phyloP scores from a whole-genome alignment of 2,888 invertebrate genomes.

The Hyalella azteca region DNA sequence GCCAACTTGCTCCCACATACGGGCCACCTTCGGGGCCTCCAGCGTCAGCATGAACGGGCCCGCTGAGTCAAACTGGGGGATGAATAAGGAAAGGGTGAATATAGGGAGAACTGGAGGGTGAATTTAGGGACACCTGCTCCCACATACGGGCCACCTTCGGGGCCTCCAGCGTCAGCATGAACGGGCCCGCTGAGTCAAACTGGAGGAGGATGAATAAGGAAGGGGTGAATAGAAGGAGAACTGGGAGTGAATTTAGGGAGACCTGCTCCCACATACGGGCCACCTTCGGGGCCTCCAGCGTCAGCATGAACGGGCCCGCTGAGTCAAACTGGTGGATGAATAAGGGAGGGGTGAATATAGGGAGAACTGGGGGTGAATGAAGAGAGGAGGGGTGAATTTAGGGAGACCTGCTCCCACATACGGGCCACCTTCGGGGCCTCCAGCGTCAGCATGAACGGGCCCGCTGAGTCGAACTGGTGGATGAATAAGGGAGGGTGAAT shows the following conservation, averaged over 20 bases:
- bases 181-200: conserved; percentile 57
- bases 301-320: conserved; percentile 53
- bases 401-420: conserved; percentile 58
- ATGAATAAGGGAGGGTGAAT: too few relatives aligned
- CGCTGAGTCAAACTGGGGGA: conserved; percentile 54
- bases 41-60: conserved; percentile 52
- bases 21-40: conserved; percentile 50
- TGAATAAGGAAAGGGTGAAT: neutral
- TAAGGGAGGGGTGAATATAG: neutral
- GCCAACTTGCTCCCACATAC: conserved; percentile 58
- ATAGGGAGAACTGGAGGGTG: too few relatives aligned
- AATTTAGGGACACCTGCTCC: too few relatives aligned
- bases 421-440: conserved; percentile 52
- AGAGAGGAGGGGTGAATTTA: too few relatives aligned
- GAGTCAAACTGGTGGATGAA: conserved; percentile 52
- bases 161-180: conserved; percentile 50
- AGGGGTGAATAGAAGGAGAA: too few relatives aligned
- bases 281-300: conserved; percentile 49
- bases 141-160: conserved; percentile 53
- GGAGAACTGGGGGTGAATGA: too few relatives aligned
- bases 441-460: conserved; percentile 50
- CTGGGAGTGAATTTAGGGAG: too few relatives aligned
- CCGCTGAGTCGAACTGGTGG: conserved; percentile 56
- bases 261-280: conserved; percentile 58
- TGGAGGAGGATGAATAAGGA: too few relatives aligned